Evolutionary conservation across 2,888 invertebrate genomes (phyloP), one percentile per base, ranked within the genome.

Genomic region (Saturnia japonica): DNA sequence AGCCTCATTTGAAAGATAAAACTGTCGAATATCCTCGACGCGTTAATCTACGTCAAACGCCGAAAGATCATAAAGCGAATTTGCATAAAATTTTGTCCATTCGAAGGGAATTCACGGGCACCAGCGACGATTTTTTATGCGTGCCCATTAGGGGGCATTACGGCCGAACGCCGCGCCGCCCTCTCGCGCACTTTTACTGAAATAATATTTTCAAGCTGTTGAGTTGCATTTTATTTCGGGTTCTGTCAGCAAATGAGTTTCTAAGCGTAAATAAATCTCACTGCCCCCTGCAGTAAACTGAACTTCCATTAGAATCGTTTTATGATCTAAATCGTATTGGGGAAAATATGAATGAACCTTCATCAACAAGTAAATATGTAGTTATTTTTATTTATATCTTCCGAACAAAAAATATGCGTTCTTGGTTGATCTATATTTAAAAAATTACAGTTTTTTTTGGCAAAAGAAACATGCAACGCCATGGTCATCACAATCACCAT

Each of bases 151-250:
- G 82, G 82, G 82, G 85, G 87, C 89, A 88, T 89, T 89, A 87
- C 82, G 81, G 78, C 83, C 80, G 78, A 78, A 80, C 75, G 74
- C 71, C 77, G 80, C 75, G 74, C 71, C 77, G 79, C 74, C 72
- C 77, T 73, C 77, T 74, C 81, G 74, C 78, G 81, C 77, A 76
- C 85, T 82, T 83, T 84, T 80, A 80, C 85, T 77, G 79, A 86
- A 89, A 91, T 88, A 89, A 89, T 91, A 91, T 91, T 88, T 90
- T 89, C 88, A 89, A 88, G 89, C 89, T 89, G 89, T 89, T 88
- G 85, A 85, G 86, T 85, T 85, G 85, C 84, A 89, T 90, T 90
- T 90, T 91, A 89, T 91, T 91, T 88, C 78, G 83, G 80, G 80
- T 82, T 80, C 76, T 77, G 81, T 77, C 82, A 79, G 87, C 86